Percentiles rank a stretch among this genome's conserved stretches.
Evolutionary conservation across 2,888 invertebrate species (phyloP).

Genomic region (Thera obeliscata): DNA sequence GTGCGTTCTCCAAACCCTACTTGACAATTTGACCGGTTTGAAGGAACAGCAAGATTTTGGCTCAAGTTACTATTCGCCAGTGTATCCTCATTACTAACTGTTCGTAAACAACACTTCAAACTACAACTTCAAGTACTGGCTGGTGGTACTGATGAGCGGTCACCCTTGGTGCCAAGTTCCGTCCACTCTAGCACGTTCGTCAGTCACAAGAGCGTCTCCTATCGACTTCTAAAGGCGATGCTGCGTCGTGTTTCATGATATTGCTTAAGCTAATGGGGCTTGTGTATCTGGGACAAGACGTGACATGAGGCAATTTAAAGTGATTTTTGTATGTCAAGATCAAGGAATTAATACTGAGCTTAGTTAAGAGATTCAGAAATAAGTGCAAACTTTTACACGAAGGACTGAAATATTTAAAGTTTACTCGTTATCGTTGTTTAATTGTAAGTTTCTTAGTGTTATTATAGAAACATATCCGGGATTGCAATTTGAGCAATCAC

Average conservation of each 20-base stretch:
- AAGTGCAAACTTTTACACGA: not conserved
- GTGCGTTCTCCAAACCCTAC: no score
- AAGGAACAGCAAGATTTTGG: not conserved
- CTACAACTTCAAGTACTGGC: not conserved
- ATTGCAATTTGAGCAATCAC: no score
- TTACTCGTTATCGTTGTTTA: no score
- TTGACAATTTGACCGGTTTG: not conserved
- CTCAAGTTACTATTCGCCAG: not conserved
- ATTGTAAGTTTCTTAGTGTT: no score
- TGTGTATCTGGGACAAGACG: constrained; percentile 28
- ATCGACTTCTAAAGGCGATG: constrained; percentile 32
- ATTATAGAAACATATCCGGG: no score
- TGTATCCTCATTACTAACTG: constrained; percentile 11
- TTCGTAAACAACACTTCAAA: constrained; percentile 10
- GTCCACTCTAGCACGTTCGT: constrained; percentile 62
- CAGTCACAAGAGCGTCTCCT: constrained; percentile 43
- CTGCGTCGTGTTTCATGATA: constrained; percentile 52
- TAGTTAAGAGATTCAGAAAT: not conserved
- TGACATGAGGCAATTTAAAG: constrained; percentile 8
- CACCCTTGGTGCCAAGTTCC: constrained; percentile 19
- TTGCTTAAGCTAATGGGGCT: constrained; percentile 32
- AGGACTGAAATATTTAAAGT: no score
- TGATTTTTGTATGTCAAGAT: not conserved
- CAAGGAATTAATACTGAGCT: not conserved
- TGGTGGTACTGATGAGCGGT: constrained; percentile 1